Evolutionary conservation across 2,797 vertebrate species (phyloP).

Genomic region (Merluccius polli): DNA sequence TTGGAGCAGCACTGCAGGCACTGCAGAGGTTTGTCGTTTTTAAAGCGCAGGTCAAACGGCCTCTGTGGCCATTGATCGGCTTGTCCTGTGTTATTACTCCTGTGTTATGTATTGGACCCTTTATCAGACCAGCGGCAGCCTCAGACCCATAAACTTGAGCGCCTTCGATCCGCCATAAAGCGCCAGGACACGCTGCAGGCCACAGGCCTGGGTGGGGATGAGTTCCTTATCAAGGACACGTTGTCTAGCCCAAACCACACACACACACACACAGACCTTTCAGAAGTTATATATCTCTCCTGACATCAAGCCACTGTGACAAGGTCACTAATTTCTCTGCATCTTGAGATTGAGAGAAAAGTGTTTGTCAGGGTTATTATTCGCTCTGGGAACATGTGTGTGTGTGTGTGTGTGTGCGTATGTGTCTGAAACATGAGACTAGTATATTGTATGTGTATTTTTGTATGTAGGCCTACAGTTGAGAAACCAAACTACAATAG

Average conservation of each 20-base stretch:
- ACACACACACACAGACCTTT: constrained; percentile 5
- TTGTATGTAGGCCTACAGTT: neutral
- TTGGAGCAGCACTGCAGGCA: constrained; percentile 23
- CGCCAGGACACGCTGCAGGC: constrained; percentile 6
- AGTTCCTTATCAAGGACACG: constrained; percentile 51
- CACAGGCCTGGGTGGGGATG: constrained; percentile 31
- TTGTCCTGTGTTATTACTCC: constrained; percentile 67
- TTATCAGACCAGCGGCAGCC: constrained; percentile 62
- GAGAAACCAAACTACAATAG: neutral
- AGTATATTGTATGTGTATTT: neutral
- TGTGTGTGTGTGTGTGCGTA: too few relatives aligned
- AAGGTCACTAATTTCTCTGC: constrained; percentile 26
- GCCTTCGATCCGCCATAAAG: constrained; percentile 66
- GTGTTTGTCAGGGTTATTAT: neutral
- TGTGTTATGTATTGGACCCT: constrained; percentile 65
- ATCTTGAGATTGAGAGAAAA: constrained; percentile 17
- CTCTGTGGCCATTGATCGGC: constrained; percentile 68
- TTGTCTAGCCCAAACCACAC: constrained; percentile 11
- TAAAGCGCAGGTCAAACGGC: constrained; percentile 61
- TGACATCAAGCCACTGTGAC: constrained; percentile 24
- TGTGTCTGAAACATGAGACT: neutral
- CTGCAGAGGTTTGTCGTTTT: constrained; percentile 62
- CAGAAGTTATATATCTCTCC: constrained; percentile 33
- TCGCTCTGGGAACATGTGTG: neutral
- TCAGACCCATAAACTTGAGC: constrained; percentile 66